Conservation (phyloP, 2,888 invertebrate species). For the Caenorhabditis sulstoni region DNA sequence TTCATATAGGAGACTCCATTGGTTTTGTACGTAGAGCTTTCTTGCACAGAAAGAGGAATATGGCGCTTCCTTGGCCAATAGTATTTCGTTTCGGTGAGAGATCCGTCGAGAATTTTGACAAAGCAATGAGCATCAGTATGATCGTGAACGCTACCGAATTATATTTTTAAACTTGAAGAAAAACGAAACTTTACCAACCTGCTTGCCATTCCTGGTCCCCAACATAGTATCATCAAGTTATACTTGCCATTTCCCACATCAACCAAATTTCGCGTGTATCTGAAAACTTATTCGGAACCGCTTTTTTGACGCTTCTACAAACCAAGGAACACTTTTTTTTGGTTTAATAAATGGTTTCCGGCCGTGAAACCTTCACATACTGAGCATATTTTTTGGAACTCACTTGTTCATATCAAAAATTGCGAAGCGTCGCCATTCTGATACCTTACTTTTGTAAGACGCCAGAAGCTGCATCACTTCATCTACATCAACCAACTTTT, state of each 20-base stretch:
- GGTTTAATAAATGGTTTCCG: background rate
- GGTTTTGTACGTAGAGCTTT: conserved; percentile 85
- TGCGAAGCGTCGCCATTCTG: conserved; percentile 94
- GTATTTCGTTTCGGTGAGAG: conserved; percentile 89
- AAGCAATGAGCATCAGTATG: conserved; percentile 97
- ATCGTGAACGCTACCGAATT: conserved; percentile 90
- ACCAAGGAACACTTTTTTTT: no score
- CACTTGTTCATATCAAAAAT: conserved; percentile 89
- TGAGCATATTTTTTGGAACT: no score
- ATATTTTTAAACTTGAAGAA: background rate
- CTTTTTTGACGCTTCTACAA: no score
- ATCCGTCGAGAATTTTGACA: conserved; percentile 91
- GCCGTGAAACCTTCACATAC: no score
- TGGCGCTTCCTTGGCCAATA: conserved; percentile 86
- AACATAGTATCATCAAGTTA: conserved; percentile 97
- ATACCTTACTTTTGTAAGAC: conserved; percentile 90
- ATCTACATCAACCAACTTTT: conserved; percentile 91
- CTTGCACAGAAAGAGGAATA: conserved; percentile 85
- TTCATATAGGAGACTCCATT: conserved; percentile 95
- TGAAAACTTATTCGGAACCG: conserved; percentile 83
- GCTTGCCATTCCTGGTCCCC: conserved; percentile 89
- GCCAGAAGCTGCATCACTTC: conserved; percentile 88
- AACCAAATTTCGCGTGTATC: conserved; percentile 96
- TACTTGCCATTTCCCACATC: conserved; percentile 97
- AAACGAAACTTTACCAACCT: conserved; percentile 82